Base-by-base conservation (phyloP, 1,140 invertebrate species). In the Zaprionus tsacasi region DNA sequence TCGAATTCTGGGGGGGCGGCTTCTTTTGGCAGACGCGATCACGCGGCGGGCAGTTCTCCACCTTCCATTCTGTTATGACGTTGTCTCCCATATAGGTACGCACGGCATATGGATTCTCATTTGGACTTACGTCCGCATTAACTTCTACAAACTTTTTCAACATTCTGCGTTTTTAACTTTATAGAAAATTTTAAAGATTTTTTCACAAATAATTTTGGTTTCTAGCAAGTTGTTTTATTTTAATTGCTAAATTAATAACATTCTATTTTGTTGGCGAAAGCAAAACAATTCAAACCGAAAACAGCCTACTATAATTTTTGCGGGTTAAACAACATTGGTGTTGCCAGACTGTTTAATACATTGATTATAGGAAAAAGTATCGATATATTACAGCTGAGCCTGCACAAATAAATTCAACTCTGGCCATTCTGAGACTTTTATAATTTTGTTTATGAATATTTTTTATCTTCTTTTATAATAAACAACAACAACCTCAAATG, bases 141-240 rank as follows among this genome's bases (percentile, higher is more conserved):
- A 92, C 74, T 40, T 85, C 82, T 11, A 92, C 91, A 68, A 92
- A 92, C 70, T 92, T 92, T 68, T 92, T 92, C 7, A 92, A 64
- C 91, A 92, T 92, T 75, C 52, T 78, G 50, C 27, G 76, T 79
- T 60, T 13, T 17, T 50, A 60, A 77, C 40, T 35, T 40, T 55
- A 55, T 17, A 11, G 2, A 43, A 27, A 6, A 64, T 50, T 25
- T 63, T 17, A 0, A 43, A 27, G 6, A 64, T 50, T 25, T 63
- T 17, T 52, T 35, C 38, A 80, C 76, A 60, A 54, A 54, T 56
- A 87, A 88, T 88, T 86, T 88, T 40, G 69, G 59, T 45, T 52
- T 35, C 45, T 40, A 38, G 65, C 52, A 50, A 15, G 56, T 43
- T 30, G 27, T 2, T 30, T 30, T 58, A 25, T 64, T 60, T 63